Evolutionary conservation across 2,888 invertebrate species (phyloP).

Genomic region (Sarcophaga subvicina): DNA sequence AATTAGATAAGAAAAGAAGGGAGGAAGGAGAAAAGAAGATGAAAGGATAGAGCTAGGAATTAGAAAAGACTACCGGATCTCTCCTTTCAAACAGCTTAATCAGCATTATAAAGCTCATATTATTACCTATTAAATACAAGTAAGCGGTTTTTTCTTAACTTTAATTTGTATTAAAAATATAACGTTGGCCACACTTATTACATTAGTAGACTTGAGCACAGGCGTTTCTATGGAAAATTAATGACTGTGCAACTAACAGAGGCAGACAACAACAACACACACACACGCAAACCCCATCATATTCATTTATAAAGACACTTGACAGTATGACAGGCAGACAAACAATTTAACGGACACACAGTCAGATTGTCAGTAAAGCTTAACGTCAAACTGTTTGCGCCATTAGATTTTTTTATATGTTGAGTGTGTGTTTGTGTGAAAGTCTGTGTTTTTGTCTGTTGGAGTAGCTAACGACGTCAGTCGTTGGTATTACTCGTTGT

Average conservation of each 20-base stretch:
- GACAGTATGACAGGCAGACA: conserved; percentile 2
- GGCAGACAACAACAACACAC: conserved; percentile 9
- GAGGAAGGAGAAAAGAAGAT: no score
- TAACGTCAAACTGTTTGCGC: conserved; percentile 29
- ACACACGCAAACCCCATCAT: background rate
- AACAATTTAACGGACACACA: conserved; percentile 14
- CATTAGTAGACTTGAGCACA: conserved; percentile 17
- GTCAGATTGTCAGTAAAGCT: conserved; percentile 1
- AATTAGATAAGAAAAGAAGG: no score
- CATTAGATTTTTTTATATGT: background rate
- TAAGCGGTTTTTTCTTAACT: no score
- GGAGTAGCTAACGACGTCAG: conserved; percentile 57
- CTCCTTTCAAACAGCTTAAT: no score
- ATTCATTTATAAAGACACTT: background rate
- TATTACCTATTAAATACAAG: no score
- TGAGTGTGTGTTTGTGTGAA: conserved; percentile 20
- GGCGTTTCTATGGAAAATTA: conserved; percentile 59
- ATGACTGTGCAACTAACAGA: conserved; percentile 52
- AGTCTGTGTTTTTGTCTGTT: conserved; percentile 48
- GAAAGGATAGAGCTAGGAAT: no score
- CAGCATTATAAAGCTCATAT: no score
- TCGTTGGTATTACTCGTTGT: conserved; percentile 49
- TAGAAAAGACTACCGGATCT: no score
- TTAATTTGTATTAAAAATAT: conserved; percentile 7
- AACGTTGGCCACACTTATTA: conserved; percentile 48